These are phyloP conservation scores for Parus major DNA, from an alignment of 2,113 vertebrate species.

Conservation along the genomic window DNA sequence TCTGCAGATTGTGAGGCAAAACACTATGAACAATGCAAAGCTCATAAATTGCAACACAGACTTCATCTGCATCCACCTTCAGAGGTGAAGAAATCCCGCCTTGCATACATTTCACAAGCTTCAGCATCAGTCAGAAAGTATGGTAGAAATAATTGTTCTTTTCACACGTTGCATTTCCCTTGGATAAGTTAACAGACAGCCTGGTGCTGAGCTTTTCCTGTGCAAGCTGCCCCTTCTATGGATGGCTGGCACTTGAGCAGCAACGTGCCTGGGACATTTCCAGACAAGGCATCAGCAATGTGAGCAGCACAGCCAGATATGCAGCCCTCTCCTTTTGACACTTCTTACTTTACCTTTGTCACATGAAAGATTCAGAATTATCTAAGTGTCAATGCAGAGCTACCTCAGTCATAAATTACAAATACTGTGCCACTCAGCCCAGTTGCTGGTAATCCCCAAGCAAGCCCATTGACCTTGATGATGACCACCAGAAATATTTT, in stretches of 20 bases:
- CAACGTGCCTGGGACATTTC: not conserved
- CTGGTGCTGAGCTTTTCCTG: not conserved
- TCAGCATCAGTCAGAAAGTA: not conserved
- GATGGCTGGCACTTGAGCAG: not conserved
- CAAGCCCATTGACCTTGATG: not conserved
- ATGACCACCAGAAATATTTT: not conserved
- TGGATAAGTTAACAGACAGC: not conserved
- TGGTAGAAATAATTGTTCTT: not conserved
- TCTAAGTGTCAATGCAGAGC: not conserved
- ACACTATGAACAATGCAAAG: not conserved
- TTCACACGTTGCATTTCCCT: not conserved
- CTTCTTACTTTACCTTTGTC: not conserved
- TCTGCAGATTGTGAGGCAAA: not conserved
- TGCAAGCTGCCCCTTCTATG: not conserved
- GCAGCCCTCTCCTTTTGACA: not conserved
- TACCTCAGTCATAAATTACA: not conserved
- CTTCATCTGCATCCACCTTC: not conserved
- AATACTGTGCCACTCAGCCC: not conserved
- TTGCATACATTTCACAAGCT: not conserved
- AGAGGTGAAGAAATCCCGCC: not conserved
- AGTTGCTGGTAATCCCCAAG: not conserved
- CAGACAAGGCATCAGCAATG: not conserved
- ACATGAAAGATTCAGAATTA: not conserved
- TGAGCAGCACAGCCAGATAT: not conserved
- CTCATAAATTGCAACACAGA: not conserved